These are phyloP conservation scores for Aspidiotus rigidus DNA, from an alignment of 2,888 invertebrate genomes.

Conservation along the genomic window DNA sequence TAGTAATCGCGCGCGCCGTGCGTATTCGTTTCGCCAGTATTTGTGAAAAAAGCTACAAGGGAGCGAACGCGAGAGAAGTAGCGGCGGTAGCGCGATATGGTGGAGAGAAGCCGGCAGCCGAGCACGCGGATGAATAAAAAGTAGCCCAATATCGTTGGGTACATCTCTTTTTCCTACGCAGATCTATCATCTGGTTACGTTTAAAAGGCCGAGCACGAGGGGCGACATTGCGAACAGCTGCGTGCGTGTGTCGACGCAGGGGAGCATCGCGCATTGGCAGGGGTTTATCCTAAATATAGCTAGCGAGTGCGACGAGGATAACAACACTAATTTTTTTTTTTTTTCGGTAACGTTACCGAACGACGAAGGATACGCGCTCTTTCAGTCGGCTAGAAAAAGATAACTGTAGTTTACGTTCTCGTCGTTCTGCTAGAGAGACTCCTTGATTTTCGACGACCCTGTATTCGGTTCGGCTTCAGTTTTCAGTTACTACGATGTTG, in stretches of 20 bases:
- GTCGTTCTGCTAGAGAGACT: constrained; percentile 25
- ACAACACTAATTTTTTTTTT: constrained; percentile 13
- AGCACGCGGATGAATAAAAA: constrained; percentile 5
- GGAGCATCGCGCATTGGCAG: constrained; percentile 33
- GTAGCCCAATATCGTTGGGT: background rate
- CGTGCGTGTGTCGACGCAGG: constrained; percentile 33
- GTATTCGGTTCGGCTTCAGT: constrained; percentile 19
- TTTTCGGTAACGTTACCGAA: background rate
- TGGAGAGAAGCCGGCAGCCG: no score
- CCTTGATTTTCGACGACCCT: constrained; percentile 30
- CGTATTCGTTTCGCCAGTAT: no score
- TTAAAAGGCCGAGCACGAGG: constrained; percentile 24
- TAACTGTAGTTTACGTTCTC: constrained; percentile 25
- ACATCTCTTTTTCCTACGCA: constrained; percentile 10
- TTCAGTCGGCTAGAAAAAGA: constrained; percentile 27
- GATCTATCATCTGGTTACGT: constrained; percentile 23
- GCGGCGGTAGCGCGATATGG: no score
- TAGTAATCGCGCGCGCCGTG: no score
- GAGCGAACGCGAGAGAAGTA: no score
- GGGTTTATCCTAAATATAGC: constrained; percentile 33
- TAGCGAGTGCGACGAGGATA: constrained; percentile 28
- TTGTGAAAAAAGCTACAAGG: no score
- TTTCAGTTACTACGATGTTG: constrained; percentile 31
- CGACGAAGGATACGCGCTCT: constrained; percentile 20
- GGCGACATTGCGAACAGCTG: constrained; percentile 32